These are phyloP conservation scores for Todiramphus chloris DNA, from an alignment of 2,113 vertebrate genomes.

Conservation along the genomic window DNA sequence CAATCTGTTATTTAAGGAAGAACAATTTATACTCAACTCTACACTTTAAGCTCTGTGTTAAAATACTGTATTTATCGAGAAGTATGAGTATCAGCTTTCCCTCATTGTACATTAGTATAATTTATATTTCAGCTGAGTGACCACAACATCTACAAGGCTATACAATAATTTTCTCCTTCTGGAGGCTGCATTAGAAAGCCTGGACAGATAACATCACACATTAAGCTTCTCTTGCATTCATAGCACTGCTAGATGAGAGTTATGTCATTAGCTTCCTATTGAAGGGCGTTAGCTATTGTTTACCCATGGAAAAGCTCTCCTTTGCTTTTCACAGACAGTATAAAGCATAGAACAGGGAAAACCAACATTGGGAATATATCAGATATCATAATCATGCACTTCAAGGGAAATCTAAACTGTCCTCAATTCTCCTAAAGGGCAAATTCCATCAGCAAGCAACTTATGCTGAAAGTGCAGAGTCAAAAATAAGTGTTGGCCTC, in stretches of 20 bases:
- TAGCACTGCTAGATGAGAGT: background rate
- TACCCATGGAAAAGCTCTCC: background rate
- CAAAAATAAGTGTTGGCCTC: conserved; percentile 1
- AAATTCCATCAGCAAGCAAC: background rate
- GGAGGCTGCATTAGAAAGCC: background rate
- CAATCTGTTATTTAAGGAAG: background rate
- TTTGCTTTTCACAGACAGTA: background rate
- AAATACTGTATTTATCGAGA: background rate
- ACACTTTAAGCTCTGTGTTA: background rate
- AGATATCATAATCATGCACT: background rate
- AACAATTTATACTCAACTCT: background rate
- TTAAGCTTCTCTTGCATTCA: background rate
- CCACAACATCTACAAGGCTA: background rate
- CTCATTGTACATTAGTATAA: background rate
- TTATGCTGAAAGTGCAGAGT: conserved; percentile 16
- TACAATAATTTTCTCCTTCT: background rate
- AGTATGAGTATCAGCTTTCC: background rate
- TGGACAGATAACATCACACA: background rate
- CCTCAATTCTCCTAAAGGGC: background rate
- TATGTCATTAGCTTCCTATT: background rate
- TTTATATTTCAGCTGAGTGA: background rate
- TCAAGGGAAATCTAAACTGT: background rate
- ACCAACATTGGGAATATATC: background rate
- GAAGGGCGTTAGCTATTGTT: background rate
- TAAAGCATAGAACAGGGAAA: background rate